Evolutionary conservation across 1,140 invertebrate species (phyloP).

Genomic region (Drosophila simulans): DNA sequence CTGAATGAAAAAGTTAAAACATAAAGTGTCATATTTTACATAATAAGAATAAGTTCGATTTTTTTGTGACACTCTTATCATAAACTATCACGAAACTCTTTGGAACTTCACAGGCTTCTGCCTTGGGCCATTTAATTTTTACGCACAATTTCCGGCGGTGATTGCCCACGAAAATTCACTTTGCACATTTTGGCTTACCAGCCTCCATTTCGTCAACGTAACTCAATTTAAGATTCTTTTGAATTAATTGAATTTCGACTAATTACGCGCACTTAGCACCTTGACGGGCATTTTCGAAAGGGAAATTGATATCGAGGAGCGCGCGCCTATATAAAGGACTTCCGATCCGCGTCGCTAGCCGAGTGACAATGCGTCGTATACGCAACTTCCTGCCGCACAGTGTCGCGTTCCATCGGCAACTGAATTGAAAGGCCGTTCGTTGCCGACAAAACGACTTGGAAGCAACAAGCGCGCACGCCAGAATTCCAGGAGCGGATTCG

Average conservation of each 20-base stretch:
- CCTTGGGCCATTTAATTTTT: neutral
- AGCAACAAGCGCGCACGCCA: slow-evolving; percentile 56
- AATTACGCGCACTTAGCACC: slow-evolving; percentile 70
- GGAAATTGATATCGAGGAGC: slow-evolving; percentile 18
- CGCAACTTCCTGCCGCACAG: slow-evolving; percentile 77
- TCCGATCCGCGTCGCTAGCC: slow-evolving; percentile 30
- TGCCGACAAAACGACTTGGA: slow-evolving; percentile 43
- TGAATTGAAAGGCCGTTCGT: slow-evolving; percentile 50
- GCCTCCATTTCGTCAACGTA: slow-evolving; percentile 18
- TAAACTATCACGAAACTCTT: slow-evolving; percentile 5
- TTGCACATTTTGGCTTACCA: slow-evolving; percentile 32
- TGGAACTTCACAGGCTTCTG: slow-evolving; percentile 13
- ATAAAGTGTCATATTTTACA: too few species aligned
- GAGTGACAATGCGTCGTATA: slow-evolving; percentile 66
- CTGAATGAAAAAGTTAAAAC: too few species aligned
- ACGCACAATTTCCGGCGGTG: slow-evolving; percentile 42
- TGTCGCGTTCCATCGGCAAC: slow-evolving; percentile 76
- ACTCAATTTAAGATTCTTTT: slow-evolving; percentile 50
- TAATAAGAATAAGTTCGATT: too few species aligned
- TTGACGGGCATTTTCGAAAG: slow-evolving; percentile 14
- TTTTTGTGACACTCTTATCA: slow-evolving; percentile 4
- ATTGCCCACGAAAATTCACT: slow-evolving; percentile 30
- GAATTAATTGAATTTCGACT: slow-evolving; percentile 64
- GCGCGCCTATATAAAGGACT: slow-evolving; percentile 55
- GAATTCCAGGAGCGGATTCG: slow-evolving; percentile 32